Conservation (phyloP, 2,888 invertebrate genomes). For the Cabera pusaria region DNA sequence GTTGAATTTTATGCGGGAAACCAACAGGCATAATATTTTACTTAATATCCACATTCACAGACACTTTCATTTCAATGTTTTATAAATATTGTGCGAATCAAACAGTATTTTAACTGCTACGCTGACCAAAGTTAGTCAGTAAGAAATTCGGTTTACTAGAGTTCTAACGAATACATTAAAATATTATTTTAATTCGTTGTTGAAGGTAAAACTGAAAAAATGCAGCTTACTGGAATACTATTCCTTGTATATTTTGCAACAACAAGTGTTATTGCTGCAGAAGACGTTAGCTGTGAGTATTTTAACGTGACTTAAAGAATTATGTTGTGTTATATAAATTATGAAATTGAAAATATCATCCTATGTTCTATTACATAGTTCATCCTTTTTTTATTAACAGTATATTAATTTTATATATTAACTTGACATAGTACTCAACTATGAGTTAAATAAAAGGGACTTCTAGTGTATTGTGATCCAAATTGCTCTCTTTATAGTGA, state of each 20-base stretch:
- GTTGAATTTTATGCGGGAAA: constrained; percentile 52
- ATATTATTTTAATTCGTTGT: constrained; percentile 1
- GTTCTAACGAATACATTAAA: constrained; percentile 6
- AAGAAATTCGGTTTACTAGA: too few species aligned
- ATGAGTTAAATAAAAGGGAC: too few species aligned
- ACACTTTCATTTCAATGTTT: constrained; percentile 57
- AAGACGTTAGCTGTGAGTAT: constrained; percentile 75
- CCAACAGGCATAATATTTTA: constrained; percentile 56
- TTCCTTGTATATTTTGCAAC: constrained; percentile 49
- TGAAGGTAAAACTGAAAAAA: constrained; percentile 41
- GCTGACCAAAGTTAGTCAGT: constrained; percentile 28
- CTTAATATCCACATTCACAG: constrained; percentile 41
- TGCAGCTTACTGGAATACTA: constrained; percentile 50
- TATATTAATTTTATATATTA: too few species aligned
- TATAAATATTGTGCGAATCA: constrained; percentile 53
- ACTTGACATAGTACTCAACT: too few species aligned
- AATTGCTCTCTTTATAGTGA: too few species aligned
- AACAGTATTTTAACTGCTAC: constrained; percentile 59
- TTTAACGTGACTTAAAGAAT: too few species aligned
- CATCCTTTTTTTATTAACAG: not conserved
- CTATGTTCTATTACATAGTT: too few species aligned
- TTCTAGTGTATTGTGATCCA: too few species aligned
- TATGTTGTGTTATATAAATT: too few species aligned
- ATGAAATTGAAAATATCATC: too few species aligned
- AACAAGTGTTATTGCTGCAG: constrained; percentile 54